Percentiles rank a stretch among this genome's conserved stretches.
Evolutionary conservation across 2,113 vertebrate genomes (phyloP).

Genomic region (Dendrocopos noguchii): DNA sequence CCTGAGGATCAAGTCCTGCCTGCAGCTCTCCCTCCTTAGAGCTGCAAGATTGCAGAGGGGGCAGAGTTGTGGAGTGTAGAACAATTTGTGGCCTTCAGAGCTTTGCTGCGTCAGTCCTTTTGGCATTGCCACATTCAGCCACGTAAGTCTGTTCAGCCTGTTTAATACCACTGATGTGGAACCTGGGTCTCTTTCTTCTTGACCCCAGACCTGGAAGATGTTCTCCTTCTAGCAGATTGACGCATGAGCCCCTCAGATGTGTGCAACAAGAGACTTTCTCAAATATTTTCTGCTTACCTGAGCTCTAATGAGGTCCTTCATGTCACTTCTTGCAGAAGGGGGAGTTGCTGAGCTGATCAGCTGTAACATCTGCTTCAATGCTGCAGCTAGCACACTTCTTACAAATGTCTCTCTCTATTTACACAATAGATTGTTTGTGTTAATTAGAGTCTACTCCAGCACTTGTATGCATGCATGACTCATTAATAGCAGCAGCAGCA

Average conservation of each 20-base stretch:
- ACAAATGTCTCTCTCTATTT: constrained; percentile 12
- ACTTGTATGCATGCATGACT: background rate
- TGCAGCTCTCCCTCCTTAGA: background rate
- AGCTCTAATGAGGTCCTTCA: background rate
- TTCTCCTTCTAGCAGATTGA: background rate
- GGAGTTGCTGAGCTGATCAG: background rate
- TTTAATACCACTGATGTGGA: background rate
- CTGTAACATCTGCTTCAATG: background rate
- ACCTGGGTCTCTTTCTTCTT: background rate
- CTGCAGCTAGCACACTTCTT: background rate
- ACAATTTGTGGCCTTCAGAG: background rate
- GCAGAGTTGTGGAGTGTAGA: background rate
- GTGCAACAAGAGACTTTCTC: background rate
- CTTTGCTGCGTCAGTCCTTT: background rate
- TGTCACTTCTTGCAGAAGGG: background rate
- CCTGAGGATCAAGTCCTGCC: background rate
- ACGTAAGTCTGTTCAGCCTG: background rate
- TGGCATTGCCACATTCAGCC: background rate
- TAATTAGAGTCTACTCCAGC: constrained; percentile 30
- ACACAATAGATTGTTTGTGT: constrained; percentile 14
- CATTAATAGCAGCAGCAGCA: background rate
- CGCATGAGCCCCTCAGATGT: background rate
- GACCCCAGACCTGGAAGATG: background rate
- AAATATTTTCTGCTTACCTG: constrained; percentile 26
- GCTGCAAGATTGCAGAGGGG: background rate